Conservation (phyloP, 2,797 vertebrate genomes). For the Nothura maculosa region DNA sequence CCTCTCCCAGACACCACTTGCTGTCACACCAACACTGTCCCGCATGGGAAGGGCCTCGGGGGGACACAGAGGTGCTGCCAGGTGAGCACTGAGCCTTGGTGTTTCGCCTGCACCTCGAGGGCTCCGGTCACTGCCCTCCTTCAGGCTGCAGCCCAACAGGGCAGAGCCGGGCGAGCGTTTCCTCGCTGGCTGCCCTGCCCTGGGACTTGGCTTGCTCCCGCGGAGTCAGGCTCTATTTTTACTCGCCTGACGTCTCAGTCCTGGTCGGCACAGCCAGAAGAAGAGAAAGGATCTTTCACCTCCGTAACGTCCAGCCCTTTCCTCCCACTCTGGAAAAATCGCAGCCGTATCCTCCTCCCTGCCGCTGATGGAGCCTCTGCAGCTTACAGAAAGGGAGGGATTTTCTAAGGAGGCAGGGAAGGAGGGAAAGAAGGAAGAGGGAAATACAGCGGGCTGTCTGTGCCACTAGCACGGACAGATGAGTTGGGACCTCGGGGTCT, state of each 20-base stretch:
- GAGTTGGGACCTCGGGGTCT: neutral
- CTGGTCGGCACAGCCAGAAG: neutral
- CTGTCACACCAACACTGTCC: neutral
- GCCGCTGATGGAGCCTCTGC: neutral
- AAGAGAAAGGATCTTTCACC: neutral
- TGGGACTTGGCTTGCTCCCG: neutral
- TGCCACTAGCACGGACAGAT: accelerated
- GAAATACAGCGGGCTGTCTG: neutral
- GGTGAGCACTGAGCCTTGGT: neutral
- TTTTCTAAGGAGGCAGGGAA: accelerated
- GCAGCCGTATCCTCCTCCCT: neutral
- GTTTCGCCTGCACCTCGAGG: neutral
- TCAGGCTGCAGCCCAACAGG: neutral
- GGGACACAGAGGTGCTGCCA: accelerated
- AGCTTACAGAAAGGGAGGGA: neutral
- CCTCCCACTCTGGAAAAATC: neutral
- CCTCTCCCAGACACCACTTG: too few relatives aligned
- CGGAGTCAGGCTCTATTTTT: constrained; percentile 21
- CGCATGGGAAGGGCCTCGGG: neutral
- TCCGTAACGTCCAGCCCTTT: neutral
- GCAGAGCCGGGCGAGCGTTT: neutral
- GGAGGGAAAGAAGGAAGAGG: neutral
- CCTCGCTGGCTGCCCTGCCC: neutral
- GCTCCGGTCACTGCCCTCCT: neutral
- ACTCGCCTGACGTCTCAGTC: neutral